phyloP scores from a whole-genome alignment of 2,797 vertebrate genomes.

The Tachyglossus aculeatus region DNA sequence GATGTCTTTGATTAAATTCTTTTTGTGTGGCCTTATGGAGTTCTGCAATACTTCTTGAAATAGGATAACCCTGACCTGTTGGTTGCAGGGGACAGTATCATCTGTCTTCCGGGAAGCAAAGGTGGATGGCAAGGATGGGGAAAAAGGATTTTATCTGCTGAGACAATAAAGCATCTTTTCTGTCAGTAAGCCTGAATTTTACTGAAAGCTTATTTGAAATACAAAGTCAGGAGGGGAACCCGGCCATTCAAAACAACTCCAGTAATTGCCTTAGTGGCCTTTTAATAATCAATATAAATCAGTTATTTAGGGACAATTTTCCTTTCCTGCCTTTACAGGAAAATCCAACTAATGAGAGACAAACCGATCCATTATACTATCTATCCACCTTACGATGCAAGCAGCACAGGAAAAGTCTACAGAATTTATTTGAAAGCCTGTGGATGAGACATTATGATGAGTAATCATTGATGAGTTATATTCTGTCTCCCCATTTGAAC shows the following conservation, averaged over 20 bases:
- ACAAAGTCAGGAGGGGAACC: not conserved
- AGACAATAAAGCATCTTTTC: constrained; percentile 14
- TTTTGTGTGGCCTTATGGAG: too few relatives aligned
- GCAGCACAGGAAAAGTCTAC: constrained; percentile 20
- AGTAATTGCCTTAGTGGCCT: not conserved
- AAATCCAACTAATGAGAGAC: constrained; percentile 19
- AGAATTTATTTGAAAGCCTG: constrained; percentile 36
- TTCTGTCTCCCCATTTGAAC: not conserved
- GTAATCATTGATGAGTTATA: constrained; percentile 26
- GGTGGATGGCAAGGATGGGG: not conserved
- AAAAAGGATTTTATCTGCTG: not conserved
- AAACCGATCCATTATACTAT: constrained; percentile 32
- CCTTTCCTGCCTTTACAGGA: constrained; percentile 14
- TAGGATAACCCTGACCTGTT: too few relatives aligned
- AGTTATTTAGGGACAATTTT: constrained; percentile 34
- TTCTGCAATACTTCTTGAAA: too few relatives aligned
- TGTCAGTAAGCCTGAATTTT: constrained; percentile 3
- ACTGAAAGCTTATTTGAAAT: not conserved
- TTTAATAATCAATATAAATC: constrained; percentile 32
- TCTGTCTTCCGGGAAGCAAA: not conserved
- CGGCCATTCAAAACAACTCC: constrained; percentile 24
- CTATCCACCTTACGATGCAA: constrained; percentile 27
- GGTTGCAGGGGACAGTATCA: not conserved
- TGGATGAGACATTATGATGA: constrained; percentile 19
- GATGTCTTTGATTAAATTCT: too few relatives aligned